Evolutionary conservation across 2,113 vertebrate species (phyloP).

Genomic region (Paradisaea rubra): DNA sequence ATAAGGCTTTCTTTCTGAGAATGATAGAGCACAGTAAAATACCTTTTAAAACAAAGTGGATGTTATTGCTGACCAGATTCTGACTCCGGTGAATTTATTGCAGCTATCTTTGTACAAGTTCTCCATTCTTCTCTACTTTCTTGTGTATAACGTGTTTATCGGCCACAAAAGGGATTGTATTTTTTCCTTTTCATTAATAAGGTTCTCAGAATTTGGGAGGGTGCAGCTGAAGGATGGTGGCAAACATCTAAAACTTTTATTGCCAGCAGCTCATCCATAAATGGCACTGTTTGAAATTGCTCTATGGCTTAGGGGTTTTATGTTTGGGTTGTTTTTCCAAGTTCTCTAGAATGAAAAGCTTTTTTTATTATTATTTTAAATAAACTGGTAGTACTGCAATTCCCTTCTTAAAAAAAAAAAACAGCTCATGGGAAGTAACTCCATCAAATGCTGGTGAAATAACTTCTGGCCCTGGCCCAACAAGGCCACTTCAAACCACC

Average conservation of each 20-base stretch:
- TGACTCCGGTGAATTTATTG: neutral
- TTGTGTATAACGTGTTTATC: neutral
- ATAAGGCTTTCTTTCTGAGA: constrained; percentile 42
- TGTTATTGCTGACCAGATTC: constrained; percentile 40
- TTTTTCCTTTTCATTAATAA: neutral
- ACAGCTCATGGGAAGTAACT: neutral
- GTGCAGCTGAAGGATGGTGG: neutral
- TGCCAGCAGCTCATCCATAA: neutral
- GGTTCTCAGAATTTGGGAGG: neutral
- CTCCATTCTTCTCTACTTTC: neutral
- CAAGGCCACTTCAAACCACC: neutral
- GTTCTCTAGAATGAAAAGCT: neutral
- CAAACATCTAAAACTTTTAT: neutral
- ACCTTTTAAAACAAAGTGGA: constrained; percentile 25
- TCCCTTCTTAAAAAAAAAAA: neutral
- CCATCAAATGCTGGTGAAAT: neutral
- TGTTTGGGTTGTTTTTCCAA: neutral
- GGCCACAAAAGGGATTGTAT: neutral
- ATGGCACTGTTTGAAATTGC: neutral
- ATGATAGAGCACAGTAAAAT: constrained; percentile 24
- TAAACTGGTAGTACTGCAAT: neutral
- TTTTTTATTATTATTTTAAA: neutral
- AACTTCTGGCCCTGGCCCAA: neutral
- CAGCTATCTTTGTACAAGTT: neutral
- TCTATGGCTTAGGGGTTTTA: neutral